Base-by-base conservation (phyloP, 2,797 vertebrate species). In the Luscinia megarhynchos region DNA sequence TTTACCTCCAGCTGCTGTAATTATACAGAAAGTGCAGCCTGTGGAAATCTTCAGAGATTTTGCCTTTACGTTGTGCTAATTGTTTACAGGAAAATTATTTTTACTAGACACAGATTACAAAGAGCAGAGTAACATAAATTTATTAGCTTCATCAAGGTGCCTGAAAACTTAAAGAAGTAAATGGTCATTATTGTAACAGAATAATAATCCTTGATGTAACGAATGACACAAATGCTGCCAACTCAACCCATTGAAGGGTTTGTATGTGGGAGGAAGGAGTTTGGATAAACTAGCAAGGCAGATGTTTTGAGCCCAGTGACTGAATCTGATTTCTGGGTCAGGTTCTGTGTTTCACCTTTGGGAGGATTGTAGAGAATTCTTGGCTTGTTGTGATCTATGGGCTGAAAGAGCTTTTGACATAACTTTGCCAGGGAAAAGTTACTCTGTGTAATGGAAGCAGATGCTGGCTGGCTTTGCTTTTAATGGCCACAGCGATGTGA, bases 11-110 rank as follows among this genome's bases (percentile, higher is more conserved):
- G 70, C 27, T 78, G 40, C 70, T 62, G 16, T 67, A 57, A 83
- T 58, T 73, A n/a, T 48, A 17, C 14, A 29, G 15, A 10, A 70
- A 57, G n/a, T 10, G 32, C 27, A 75, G 29, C 11, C 30, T 40
- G 23, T 29, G 30, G 66, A 69, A 77, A 34, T 79, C 93, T 85
- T 91, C 81, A 91, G 69, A 75, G 46, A 11, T 72, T 93, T 96
- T 93, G 72, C 83, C 75, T 61, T 84, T 89, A 45, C 20, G 46
- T 70, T 85, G 30, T 72, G 88, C 76, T 95, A 78, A 80, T 93
- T 94, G 74, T 84, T 91, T 55, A 80, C 43, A 94, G 73, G 82
- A 66, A 93, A 79, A 50, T 76, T 84, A 20, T 88, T 62, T 93
- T 94, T 51, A 40, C 68, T 18, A 46, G 32, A 73, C 10, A 15